Percentiles rank a stretch among this genome's conserved stretches.
These are phyloP conservation scores for Mesaphorura yosii DNA, from an alignment of 1,140 invertebrate species.

Conservation along the genomic window DNA sequence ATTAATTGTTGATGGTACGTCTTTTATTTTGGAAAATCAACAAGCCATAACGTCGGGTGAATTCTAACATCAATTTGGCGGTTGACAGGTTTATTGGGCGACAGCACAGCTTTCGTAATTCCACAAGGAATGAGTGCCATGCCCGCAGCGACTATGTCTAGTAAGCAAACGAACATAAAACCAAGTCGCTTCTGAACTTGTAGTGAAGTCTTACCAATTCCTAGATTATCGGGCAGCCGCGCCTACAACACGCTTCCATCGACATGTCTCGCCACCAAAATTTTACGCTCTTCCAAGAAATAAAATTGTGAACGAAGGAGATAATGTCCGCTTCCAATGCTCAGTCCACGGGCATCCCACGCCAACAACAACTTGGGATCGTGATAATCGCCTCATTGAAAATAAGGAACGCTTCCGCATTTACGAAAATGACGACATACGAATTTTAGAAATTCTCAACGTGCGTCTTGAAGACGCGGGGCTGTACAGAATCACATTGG, in stretches of 20 bases:
- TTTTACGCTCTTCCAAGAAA: slow-evolving; percentile 81
- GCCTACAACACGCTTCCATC: background rate
- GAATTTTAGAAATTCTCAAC: slow-evolving; percentile 63
- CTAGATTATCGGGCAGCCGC: background rate
- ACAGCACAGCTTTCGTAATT: background rate
- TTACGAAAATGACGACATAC: slow-evolving; percentile 59
- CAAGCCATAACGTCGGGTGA: background rate
- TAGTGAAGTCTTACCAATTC: background rate
- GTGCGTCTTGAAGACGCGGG: slow-evolving; percentile 66
- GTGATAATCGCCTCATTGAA: slow-evolving; percentile 53
- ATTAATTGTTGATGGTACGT: slow-evolving; percentile 8
- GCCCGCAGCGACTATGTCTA: background rate
- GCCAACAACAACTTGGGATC: slow-evolving; percentile 62
- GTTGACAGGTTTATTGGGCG: background rate
- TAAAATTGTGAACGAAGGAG: slow-evolving; percentile 66
- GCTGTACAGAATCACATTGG: slow-evolving; percentile 62
- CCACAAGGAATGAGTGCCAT: background rate
- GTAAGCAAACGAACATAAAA: background rate
- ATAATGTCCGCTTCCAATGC: slow-evolving; percentile 65
- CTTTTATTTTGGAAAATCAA: background rate
- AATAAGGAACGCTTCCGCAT: slow-evolving; percentile 53
- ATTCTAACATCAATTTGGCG: background rate
- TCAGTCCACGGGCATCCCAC: slow-evolving; percentile 60
- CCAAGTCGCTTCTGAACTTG: background rate
- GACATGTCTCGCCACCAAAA: slow-evolving; percentile 47